phyloP scores from a whole-genome alignment of 1,140 invertebrate species.

The Chrysomallon squamiferum region DNA sequence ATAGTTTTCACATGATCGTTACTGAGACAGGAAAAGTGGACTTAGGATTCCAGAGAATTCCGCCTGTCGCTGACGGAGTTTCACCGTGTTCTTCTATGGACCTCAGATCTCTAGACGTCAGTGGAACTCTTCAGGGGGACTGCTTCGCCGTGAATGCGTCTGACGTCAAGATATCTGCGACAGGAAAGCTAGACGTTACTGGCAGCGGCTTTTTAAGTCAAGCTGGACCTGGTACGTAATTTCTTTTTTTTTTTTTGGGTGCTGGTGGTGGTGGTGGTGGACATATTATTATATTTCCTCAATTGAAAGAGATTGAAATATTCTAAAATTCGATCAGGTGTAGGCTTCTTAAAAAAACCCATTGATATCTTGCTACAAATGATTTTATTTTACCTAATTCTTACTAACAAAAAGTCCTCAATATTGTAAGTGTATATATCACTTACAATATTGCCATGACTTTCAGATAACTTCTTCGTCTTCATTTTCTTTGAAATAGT shows the following conservation, averaged over 20 bases:
- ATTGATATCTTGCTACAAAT: too few relatives aligned
- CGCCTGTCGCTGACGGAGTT: not conserved
- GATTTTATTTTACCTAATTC: not conserved
- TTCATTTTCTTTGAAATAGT: too few relatives aligned
- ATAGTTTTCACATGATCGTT: conserved; percentile 17
- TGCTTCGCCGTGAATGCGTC: not conserved
- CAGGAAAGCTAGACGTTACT: not conserved
- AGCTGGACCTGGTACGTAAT: conserved; percentile 32
- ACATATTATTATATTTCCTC: too few relatives aligned
- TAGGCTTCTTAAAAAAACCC: too few relatives aligned
- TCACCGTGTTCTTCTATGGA: not conserved
- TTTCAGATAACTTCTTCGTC: too few relatives aligned
- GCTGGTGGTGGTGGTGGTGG: too few relatives aligned
- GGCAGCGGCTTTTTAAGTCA: conserved; percentile 5
- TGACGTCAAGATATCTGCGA: conserved; percentile 6
- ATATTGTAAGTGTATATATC: too few relatives aligned
- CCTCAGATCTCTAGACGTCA: conserved; percentile 4
- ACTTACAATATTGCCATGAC: too few relatives aligned
- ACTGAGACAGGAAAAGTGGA: conserved; percentile 18
- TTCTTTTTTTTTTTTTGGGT: too few relatives aligned
- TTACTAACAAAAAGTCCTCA: not conserved
- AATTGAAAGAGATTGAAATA: too few relatives aligned
- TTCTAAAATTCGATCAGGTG: too few relatives aligned
- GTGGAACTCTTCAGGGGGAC: conserved; percentile 8
- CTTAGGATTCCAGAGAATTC: conserved; percentile 3